Conservation (phyloP, 2,113 vertebrate species). For the Clarias gariepinus region DNA sequence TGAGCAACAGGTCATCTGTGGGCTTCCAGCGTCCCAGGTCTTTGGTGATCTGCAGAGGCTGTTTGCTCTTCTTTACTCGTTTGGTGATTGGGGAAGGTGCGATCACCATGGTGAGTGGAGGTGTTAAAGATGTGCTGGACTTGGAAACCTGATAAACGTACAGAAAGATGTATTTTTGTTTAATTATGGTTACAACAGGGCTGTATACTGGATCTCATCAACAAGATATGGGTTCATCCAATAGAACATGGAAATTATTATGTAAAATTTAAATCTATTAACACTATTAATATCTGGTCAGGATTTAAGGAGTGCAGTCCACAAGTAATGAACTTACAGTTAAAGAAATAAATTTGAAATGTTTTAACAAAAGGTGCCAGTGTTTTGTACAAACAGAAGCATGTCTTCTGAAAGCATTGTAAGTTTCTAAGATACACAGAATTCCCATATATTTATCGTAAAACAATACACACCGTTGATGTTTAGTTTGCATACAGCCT, state of each 20-base stretch:
- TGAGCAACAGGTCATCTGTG: constrained; percentile 88
- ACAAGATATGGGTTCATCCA: background rate
- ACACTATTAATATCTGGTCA: background rate
- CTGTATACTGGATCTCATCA: background rate
- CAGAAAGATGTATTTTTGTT: background rate
- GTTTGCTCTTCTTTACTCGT: constrained; percentile 93
- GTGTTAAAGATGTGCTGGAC: constrained; percentile 74
- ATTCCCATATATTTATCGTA: background rate
- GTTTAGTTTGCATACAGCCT: no score
- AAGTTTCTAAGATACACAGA: background rate
- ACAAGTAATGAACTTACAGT: background rate
- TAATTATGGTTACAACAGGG: background rate
- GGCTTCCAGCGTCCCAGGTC: constrained; percentile 94
- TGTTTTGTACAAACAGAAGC: no score
- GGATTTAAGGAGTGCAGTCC: background rate
- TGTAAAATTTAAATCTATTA: background rate
- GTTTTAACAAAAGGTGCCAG: background rate
- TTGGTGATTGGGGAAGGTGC: constrained; percentile 82
- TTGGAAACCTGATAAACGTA: constrained; percentile 79
- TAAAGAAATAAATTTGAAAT: background rate
- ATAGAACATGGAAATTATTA: background rate
- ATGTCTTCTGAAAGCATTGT: no score
- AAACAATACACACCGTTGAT: background rate
- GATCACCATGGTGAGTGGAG: constrained; percentile 78
- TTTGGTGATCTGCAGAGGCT: constrained; percentile 91